Evolutionary conservation across 2,113 vertebrate genomes (phyloP), one percentile per base, ranked within the genome.

Genomic region (Oostethus manadensis): DNA sequence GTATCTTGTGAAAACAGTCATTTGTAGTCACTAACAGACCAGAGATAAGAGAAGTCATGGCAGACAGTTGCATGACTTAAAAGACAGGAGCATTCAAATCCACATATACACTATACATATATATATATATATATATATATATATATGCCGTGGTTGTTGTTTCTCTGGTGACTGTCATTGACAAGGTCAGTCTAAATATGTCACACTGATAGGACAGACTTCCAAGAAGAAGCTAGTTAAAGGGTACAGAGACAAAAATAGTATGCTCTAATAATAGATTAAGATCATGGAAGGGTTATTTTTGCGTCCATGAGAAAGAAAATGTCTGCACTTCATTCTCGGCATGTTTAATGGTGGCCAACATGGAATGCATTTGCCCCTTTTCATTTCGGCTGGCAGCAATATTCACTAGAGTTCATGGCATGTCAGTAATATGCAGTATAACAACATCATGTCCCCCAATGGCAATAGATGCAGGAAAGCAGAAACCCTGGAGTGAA

Each of bases 1-100:
- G 62, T 68, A 46, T 66, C 67, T 68, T 70, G 58, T 68, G 64
- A 74, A 73, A 79, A 71, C 70, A 71, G 51, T 68, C 58, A 61
- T 71, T 71, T 56, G 60, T 53, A 69, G 72, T 58, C 23, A 10
- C 49, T 67, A 68, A 73, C 53, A 40, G n/a, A 22, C 20, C 20
- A 35, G 20, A 47, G 47, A 49, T 43, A 23, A 42, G 58, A n/a
- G n/a, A n/a, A n/a, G 55, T 15, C 29, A 60, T 17, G 49, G 40
- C 20, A 3, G 35, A 38, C 45, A 23, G 33, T 15, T 44, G 61
- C 55, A 35, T 69, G 54, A 64, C 20, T n/a, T 54, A 20, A 70
- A 68, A 68, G 43, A 48, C 62, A 18, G 50, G 40, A 35, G 23
- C 62, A 59, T 74, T 66, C 62, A 70, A 43, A 50, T 21, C 6